A percentile compares a stretch with the other conserved stretches of the same genome.
These are phyloP conservation scores for Dreissena rostriformis DNA, from an alignment of 1,140 invertebrate species.

Conservation along the genomic window DNA sequence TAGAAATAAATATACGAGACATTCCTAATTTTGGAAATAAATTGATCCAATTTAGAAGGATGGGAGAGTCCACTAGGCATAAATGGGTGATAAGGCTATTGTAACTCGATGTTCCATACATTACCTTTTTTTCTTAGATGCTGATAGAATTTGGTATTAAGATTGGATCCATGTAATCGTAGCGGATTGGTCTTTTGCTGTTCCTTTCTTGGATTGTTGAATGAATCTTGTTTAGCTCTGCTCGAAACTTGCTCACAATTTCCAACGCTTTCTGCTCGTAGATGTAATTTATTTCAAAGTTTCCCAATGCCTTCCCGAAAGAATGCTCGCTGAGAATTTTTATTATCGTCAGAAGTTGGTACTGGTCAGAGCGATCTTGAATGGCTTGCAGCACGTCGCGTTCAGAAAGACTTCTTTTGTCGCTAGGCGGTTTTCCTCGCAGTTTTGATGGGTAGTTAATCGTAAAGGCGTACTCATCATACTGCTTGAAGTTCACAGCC, in stretches of 20 bases:
- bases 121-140: no score
- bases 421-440: conserved; percentile 72
- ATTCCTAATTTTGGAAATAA: no score
- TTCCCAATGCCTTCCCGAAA: background rate
- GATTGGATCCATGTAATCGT: background rate
- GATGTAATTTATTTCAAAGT: conserved; percentile 24
- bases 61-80: no score
- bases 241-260: conserved; percentile 7
- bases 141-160: background rate
- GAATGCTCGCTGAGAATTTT: no score
- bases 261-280: background rate
- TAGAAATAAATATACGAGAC: no score
- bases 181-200: background rate
- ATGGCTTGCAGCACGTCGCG: background rate
- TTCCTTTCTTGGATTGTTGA: background rate
- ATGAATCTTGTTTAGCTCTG: background rate
- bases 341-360: background rate
- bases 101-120: no score
- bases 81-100: no score
- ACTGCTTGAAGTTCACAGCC: no score
- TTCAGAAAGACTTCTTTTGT: conserved; percentile 72
- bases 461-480: conserved; percentile 80
- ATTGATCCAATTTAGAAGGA: no score
- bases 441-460: conserved; percentile 81
- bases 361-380: no score